Evolutionary conservation across 2,888 invertebrate species (phyloP).

Genomic region (Ypsolopha sequella): DNA sequence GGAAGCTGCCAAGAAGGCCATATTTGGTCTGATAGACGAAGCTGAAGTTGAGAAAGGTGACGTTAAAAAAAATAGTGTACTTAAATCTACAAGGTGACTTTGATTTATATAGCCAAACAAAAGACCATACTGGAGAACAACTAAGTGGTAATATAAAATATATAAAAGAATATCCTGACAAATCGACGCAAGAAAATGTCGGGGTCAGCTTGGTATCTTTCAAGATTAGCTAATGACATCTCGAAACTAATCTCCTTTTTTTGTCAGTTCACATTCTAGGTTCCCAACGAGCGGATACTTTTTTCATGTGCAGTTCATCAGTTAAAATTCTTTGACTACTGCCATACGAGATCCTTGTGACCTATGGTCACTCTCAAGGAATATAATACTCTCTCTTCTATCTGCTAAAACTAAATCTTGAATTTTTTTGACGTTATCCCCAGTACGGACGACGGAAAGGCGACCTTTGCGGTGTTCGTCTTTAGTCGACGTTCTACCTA

Average conservation of each 20-base stretch:
- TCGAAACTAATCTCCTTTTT: neutral
- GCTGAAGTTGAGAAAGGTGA: conserved; percentile 26
- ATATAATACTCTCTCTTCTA: conserved; percentile 12
- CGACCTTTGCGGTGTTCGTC: conserved; percentile 7
- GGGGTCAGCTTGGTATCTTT: neutral
- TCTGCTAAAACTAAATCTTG: conserved; percentile 9
- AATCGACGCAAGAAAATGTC: conserved; percentile 13
- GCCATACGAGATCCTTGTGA: conserved; percentile 9
- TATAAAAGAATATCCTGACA: too few species aligned
- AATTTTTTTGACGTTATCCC: neutral
- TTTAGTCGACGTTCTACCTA: conserved; percentile 9
- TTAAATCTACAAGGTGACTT: too few species aligned
- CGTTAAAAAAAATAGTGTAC: neutral
- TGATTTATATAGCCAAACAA: too few species aligned
- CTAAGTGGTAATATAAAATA: too few species aligned
- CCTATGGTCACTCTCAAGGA: too few species aligned
- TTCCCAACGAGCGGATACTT: conserved; percentile 1
- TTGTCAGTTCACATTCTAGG: neutral
- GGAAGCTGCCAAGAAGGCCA: conserved; percentile 26
- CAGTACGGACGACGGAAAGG: conserved; percentile 9
- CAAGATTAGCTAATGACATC: neutral
- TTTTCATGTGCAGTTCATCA: neutral
- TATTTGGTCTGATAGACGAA: conserved; percentile 36
- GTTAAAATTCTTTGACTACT: neutral
- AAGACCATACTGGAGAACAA: too few species aligned